phyloP scores from a whole-genome alignment of 2,797 vertebrate genomes.

The Falco berigora region DNA sequence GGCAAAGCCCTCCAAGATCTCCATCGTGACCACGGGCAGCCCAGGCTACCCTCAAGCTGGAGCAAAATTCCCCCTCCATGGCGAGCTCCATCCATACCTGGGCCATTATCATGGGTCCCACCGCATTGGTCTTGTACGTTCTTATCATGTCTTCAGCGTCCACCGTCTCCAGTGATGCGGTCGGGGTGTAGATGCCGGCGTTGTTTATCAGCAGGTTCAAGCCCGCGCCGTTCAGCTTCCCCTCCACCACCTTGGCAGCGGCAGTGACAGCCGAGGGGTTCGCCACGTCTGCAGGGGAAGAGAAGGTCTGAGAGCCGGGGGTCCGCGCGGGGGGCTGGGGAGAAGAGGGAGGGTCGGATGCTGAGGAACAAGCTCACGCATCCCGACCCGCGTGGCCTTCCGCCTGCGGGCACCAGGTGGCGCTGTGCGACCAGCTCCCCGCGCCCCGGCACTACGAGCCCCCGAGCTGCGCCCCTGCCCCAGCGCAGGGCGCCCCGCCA shows the following conservation, averaged over 20 bases:
- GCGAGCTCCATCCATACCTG: neutral
- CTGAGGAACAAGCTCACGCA: neutral
- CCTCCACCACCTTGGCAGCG: neutral
- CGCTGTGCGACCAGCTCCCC: neutral
- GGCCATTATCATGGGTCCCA: slow-evolving; percentile 52
- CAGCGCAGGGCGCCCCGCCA: neutral
- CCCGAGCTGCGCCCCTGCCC: neutral
- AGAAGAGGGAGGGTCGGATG: neutral
- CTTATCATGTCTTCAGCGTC: slow-evolving; percentile 25
- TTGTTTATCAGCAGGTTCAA: slow-evolving; percentile 62
- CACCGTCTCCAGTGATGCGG: neutral
- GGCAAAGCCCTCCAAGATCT: neutral
- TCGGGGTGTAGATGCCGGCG: neutral
- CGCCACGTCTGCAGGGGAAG: neutral
- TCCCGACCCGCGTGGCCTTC: neutral
- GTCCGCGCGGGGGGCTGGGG: too few species aligned
- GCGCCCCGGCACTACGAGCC: neutral
- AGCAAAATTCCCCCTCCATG: neutral
- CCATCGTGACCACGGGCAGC: fast-evolving
- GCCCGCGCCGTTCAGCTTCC: neutral
- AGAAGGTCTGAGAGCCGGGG: neutral
- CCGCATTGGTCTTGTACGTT: neutral
- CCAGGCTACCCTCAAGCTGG: neutral
- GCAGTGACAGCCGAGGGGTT: neutral
- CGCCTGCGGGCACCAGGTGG: neutral